These are phyloP conservation scores for Cyanoderma ruficeps DNA, from an alignment of 2,113 vertebrate genomes.

Conservation along the genomic window DNA sequence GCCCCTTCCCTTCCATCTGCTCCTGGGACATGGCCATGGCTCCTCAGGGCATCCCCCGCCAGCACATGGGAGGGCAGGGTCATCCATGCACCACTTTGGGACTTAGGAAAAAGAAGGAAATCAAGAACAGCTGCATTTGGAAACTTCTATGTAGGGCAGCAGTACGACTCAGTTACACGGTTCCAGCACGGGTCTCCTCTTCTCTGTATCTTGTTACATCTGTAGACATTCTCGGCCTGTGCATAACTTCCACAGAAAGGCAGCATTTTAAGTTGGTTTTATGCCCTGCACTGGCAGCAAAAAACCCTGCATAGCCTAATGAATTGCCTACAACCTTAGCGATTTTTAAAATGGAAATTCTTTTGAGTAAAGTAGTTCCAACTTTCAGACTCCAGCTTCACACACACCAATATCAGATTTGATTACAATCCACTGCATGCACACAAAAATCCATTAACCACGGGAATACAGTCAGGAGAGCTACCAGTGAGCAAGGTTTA, in stretches of 20 bases:
- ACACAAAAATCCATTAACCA: not conserved
- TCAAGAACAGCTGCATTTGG: not conserved
- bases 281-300: not conserved
- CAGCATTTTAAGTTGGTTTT: not conserved
- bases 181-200: not conserved
- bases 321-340: not conserved
- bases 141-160: not conserved
- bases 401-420: not conserved
- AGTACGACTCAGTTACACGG: not conserved
- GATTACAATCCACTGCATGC: not conserved
- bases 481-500: not conserved
- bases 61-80: fast-evolving
- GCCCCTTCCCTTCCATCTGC: not conserved
- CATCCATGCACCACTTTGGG: fast-evolving
- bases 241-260: not conserved
- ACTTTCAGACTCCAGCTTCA: not conserved
- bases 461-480: not conserved
- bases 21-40: fast-evolving
- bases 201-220: not conserved
- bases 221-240: not conserved
- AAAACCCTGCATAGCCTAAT: not conserved
- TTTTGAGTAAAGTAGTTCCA: not conserved
- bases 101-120: not conserved
- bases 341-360: not conserved
- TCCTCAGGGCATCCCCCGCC: fast-evolving